Base-by-base conservation (phyloP, 1,140 invertebrate genomes). In the Pogonomyrmex barbatus region DNA sequence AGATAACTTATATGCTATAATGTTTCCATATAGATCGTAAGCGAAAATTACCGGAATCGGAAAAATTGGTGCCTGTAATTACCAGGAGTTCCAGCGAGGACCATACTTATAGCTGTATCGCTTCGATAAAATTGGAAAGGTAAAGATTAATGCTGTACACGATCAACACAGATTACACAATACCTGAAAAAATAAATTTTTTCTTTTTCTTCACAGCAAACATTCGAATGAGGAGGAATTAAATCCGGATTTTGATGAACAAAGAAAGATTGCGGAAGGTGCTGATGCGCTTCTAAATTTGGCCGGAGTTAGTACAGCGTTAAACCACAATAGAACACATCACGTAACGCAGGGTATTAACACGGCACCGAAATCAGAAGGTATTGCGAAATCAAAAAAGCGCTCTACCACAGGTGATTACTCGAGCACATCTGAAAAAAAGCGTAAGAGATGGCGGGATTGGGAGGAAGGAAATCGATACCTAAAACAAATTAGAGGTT, bases 231-330 rank as follows among this genome's bases (percentile, higher is more conserved):
- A 91, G 62, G 79, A 83, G 14, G 94, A 93, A 65, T 85, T 89
- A 60, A 90, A 70, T 86, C 92, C 71, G 56, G 96, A 97, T 86
- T 95, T 97, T 8, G 97, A 97, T 87, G 97, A 98, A 92, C 96
- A 97, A 92, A 96, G 97, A 70, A 97, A 97, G 88, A 97, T 97
- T 70, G 97, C 96, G 24, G 97, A 98, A 93, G 97, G 97, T 82
- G 97, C 97, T 0, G 97, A 98, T 90, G 97, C 97, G 0, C 93
- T 98, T 60, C 93, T 98, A 14, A 97, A 97, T 93, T 93, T 97
- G 36, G 97, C 97, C 0, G 97, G 97, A 8, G 96, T 97, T 8
- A 95, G 90, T 63, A 96, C 95, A 52, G 82, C 90, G 45, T 73
- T 91, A 47, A 93, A 88, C 89, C 92, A 94, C 54, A 91, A 33